These are phyloP conservation scores for Apis cerana DNA, from an alignment of 1,140 invertebrate genomes.

Conservation along the genomic window DNA sequence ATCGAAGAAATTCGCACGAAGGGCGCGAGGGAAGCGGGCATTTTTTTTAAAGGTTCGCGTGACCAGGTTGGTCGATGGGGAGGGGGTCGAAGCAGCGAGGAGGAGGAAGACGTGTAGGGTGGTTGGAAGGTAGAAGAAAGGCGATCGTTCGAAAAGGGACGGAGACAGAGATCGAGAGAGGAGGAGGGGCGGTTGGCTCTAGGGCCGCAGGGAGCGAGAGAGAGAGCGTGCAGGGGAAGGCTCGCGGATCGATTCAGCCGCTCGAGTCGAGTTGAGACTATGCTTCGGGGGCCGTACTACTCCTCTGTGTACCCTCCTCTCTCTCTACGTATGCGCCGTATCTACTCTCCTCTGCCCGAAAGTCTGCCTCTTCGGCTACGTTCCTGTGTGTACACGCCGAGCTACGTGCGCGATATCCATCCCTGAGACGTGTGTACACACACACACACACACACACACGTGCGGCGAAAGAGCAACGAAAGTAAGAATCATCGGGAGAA, in stretches of 20 bases:
- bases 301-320: constrained; percentile 45
- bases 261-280: constrained; percentile 78
- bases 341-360: constrained; percentile 29
- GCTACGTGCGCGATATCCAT: constrained; percentile 20
- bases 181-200: constrained; percentile 56
- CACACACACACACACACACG: constrained; percentile 13
- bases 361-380: neutral
- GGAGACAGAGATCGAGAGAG: constrained; percentile 10
- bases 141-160: constrained; percentile 3
- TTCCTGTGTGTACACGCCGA: neutral
- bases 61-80: constrained; percentile 69
- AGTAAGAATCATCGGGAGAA: constrained; percentile 19
- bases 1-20: constrained; percentile 52
- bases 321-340: constrained; percentile 46
- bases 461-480: constrained; percentile 17
- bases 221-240: constrained; percentile 63
- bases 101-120: neutral
- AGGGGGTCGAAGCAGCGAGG: constrained; percentile 45
- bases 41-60: constrained; percentile 75
- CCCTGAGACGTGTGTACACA: constrained; percentile 24
- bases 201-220: constrained; percentile 55
- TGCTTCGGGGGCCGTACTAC: constrained; percentile 63
- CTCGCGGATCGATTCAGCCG: constrained; percentile 78
- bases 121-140: neutral
- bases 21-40: constrained; percentile 60